Percentiles rank a stretch among this genome's conserved stretches.
Evolutionary conservation across 2,888 invertebrate genomes (phyloP).

Genomic region (Desoria tigrina): DNA sequence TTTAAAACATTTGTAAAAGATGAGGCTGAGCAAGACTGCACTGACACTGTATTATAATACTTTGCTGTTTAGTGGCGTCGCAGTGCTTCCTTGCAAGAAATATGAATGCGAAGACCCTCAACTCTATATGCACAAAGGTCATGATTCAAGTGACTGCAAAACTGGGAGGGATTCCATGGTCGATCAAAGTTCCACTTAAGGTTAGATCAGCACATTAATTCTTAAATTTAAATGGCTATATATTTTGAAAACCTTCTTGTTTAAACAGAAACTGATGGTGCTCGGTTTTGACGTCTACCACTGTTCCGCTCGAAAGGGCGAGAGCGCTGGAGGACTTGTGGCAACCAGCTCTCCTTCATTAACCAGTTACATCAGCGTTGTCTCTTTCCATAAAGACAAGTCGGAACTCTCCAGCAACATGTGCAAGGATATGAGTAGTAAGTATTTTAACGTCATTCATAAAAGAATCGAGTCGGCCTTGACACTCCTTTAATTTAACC

Average conservation of each 20-base stretch:
- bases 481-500: too few relatives aligned
- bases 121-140: neutral
- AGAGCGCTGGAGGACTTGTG: slow-evolving; percentile 73
- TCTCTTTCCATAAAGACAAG: slow-evolving; percentile 70
- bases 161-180: too few relatives aligned
- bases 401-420: slow-evolving; percentile 77
- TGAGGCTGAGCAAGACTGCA: too few relatives aligned
- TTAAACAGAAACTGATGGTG: slow-evolving; percentile 56
- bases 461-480: too few relatives aligned
- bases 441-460: too few relatives aligned
- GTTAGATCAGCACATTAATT: too few relatives aligned
- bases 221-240: slow-evolving; percentile 56
- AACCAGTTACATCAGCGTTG: slow-evolving; percentile 72
- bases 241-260: neutral
- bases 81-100: slow-evolving; percentile 51
- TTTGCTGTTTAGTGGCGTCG: slow-evolving; percentile 39
- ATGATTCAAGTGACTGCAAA: too few relatives aligned
- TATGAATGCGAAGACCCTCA: slow-evolving; percentile 21
- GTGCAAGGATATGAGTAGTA: slow-evolving; percentile 63
- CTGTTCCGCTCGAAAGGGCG: slow-evolving; percentile 67
- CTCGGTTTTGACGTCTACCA: slow-evolving; percentile 76
- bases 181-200: too few relatives aligned
- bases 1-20: too few relatives aligned
- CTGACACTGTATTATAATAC: too few relatives aligned
- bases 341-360: slow-evolving; percentile 66